Base-by-base conservation (phyloP, 2,113 vertebrate species). In the Onychorhynchus coronatus region DNA sequence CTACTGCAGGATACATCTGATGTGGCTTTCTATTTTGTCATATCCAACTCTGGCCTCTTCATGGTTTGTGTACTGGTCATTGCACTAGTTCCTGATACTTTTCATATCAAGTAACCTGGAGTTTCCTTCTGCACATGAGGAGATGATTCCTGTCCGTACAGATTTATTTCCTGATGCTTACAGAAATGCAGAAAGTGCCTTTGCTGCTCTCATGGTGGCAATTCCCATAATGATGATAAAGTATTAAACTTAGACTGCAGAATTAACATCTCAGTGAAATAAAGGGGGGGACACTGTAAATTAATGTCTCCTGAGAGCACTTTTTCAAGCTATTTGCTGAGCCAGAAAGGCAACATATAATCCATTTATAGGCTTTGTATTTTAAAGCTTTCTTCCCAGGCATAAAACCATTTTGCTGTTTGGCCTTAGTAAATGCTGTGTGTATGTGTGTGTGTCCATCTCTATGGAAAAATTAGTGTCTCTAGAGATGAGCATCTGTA, bases 321-420 rank as follows among this genome's bases (percentile, higher is more conserved):
- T 91, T 91, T 82, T 84, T 46, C 76, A 81, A 80, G 33, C 65
- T 77, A n/a, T 86, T 87, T 94, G 77, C 65, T 85, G 77, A 81
- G 73, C 39, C 84, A 89, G 87, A 93, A 91, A 82, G 70, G 71
- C 85, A 95, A 44, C 28, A 23, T 41, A 39, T 74, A 4, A 62
- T 63, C 61, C 81, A 16, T 87, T 92, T 80, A 91, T 84, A 77
- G 76, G 47, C 52, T 78, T 76, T 75, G 21, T 55, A 35, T 81
- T 94, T 86, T 41, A 49, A 92, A 74, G 39, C 82, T 75, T 94
- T 92, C 73, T 91, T 96, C 84, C 73, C 74, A 78, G 65, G 41
- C 85, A 61, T 89, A 75, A 93, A 94, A 76, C 67, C 58, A 52
- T 8, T 92, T 85, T 85, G 18, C 31, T 82, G 2, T 66, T 73